Base-by-base conservation (phyloP, 2,888 invertebrate genomes). In the Cerastoderma edule region DNA sequence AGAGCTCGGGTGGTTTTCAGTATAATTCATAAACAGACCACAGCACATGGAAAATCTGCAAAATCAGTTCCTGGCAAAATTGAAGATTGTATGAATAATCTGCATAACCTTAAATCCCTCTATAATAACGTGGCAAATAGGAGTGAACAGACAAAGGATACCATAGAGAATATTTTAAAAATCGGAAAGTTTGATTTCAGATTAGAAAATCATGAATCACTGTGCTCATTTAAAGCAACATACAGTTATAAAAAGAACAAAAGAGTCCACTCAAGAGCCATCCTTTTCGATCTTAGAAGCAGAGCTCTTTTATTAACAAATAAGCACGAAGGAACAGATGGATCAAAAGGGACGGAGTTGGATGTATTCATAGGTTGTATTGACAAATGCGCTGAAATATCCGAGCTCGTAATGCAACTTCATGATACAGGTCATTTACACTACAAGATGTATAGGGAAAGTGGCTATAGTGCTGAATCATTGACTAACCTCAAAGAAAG, bases 121-220 rank as follows among this genome's bases (percentile, higher is more conserved):
- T 86, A 85, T 57, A 78, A 81, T 27, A 82, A 83, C 79, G 85
- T 86, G 2, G 86, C 86, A 33, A 86, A 86, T 66, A 75, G 85
- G 54, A 84, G 85, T n/a, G 84, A 84, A 64, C 78, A 78, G 27
- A 86, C 84, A 22, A 83, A 78, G 69, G 83, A 86, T 68, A 78
- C 78, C 0, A 79, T 86, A 48, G 68, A 77, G 33, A 83, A 68
- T 39, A 82, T 86, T 22, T 39, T 85, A 1, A 68, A 46, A 4
- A 68, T 60, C 4, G 86, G 84, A 10, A 72, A 70, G 8, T 84
- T 84, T 53, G 10, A 24, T 28, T 83, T 86, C 22, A 19, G 13
- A 10, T 30, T 86, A 1, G n/a, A 53, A n/a, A 5, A 56, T 1
- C 65, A 72, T 1, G 35, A 16, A n/a, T 64, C 70, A 24, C 28